These are phyloP conservation scores for Sebastes paucispinis DNA, from an alignment of 2,797 vertebrate species.

Conservation along the genomic window DNA sequence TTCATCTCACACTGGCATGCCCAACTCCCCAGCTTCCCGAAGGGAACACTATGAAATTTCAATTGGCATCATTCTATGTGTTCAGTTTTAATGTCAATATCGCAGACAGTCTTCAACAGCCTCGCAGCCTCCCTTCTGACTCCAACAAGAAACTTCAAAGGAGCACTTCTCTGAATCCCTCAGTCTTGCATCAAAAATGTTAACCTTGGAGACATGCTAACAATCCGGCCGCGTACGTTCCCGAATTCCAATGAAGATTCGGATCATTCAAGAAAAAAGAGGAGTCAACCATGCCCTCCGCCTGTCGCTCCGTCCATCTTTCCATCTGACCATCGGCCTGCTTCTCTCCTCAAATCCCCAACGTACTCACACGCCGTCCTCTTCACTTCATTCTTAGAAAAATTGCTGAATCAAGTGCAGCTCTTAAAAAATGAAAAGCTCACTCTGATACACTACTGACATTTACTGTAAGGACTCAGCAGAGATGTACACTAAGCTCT, in stretches of 20 bases:
- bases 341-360: conserved; percentile 3
- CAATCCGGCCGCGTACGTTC: conserved; percentile 68
- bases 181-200: conserved; percentile 86
- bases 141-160: conserved; percentile 86
- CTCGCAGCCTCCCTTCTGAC: conserved; percentile 83
- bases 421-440: not conserved
- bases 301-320: conserved; percentile 23
- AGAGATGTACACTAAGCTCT: conserved; percentile 1
- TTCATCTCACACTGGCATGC: conserved; percentile 83
- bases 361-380: conserved; percentile 6
- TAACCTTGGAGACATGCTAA: conserved; percentile 87
- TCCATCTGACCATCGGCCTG: conserved; percentile 24
- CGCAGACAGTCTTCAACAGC: conserved; percentile 79
- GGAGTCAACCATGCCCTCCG: conserved; percentile 46
- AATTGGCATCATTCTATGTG: conserved; percentile 86
- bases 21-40: conserved; percentile 79
- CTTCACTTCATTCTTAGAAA: conserved; percentile 38
- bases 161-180: conserved; percentile 80
- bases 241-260: conserved; percentile 82
- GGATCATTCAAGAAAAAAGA: conserved; percentile 66
- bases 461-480: conserved; percentile 19
- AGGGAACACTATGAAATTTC: conserved; percentile 86
- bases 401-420: conserved; percentile 32
- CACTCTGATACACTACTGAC: conserved; percentile 2
- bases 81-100: conserved; percentile 88